phyloP scores from a whole-genome alignment of 37 sponge, comb jelly and placozoan genomes.

The Ianthella basta region DNA sequence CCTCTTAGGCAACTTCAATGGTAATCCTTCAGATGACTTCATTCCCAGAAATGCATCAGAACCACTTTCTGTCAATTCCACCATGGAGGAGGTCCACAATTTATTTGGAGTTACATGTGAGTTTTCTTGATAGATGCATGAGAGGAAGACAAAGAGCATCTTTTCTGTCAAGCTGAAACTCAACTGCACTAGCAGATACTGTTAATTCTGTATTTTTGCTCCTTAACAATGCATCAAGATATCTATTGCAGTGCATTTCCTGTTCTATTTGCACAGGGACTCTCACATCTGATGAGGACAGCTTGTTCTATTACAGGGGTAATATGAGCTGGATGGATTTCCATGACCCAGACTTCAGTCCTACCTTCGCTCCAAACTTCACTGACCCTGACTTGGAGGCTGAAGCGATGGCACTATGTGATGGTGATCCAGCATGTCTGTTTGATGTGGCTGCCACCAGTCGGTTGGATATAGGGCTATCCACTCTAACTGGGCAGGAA shows the following conservation, averaged over 20 bases:
- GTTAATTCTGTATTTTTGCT: no score
- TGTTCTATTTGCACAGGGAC: constrained; percentile 57
- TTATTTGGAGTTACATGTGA: constrained; percentile 49
- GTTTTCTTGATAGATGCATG: no score
- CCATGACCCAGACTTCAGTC: constrained; percentile 53
- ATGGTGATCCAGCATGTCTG: constrained; percentile 46
- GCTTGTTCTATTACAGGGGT: constrained; percentile 44
- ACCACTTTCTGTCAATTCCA: constrained; percentile 16
- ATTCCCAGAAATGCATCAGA: constrained; percentile 27
- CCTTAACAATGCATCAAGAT: no score
- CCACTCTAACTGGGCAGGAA: constrained; percentile 39
- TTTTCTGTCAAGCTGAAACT: no score
- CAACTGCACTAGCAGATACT: no score
- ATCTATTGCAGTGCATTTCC: no score
- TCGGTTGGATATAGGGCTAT: constrained; percentile 51
- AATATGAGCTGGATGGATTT: constrained; percentile 42
- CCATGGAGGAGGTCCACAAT: constrained; percentile 38
- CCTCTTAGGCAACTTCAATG: constrained; percentile 45
- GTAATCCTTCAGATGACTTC: constrained; percentile 45
- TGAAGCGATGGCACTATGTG: constrained; percentile 50
- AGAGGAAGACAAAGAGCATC: no score
- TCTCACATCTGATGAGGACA: constrained; percentile 29
- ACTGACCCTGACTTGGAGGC: constrained; percentile 40
- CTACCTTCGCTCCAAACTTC: constrained; percentile 49
- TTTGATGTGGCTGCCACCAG: constrained; percentile 69